A percentile compares a stretch with the other conserved stretches of the same genome.
These are phyloP conservation scores for Seira ritae DNA, from an alignment of 2,888 invertebrate species.

Conservation along the genomic window DNA sequence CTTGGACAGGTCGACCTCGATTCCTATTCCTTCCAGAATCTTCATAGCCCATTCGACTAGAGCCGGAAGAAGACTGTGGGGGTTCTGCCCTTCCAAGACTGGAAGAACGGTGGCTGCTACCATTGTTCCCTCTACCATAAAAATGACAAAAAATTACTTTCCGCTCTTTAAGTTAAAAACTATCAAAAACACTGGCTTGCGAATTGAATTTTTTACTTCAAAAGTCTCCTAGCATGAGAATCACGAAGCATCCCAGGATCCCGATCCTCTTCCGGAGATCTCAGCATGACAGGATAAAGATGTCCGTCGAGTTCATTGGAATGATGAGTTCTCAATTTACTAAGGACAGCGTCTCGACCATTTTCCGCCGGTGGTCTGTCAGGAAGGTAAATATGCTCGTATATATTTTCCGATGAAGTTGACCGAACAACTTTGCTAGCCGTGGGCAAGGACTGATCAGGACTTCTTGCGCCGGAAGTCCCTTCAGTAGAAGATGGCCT, in stretches of 20 bases:
- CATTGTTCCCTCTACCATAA: slow-evolving; percentile 29
- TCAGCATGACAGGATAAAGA: background rate
- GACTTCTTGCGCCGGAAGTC: background rate
- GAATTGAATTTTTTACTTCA: slow-evolving; percentile 31
- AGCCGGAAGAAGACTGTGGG: slow-evolving; percentile 48
- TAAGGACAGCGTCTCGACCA: background rate
- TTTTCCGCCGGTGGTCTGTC: slow-evolving; percentile 25
- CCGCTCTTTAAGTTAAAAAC: too few species aligned
- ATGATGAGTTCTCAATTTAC: too few species aligned
- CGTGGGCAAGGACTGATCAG: background rate
- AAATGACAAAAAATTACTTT: too few species aligned
- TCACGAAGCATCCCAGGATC: slow-evolving; percentile 19
- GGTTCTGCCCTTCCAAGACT: slow-evolving; percentile 52
- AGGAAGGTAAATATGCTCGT: slow-evolving; percentile 70
- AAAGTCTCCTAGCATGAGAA: slow-evolving; percentile 32
- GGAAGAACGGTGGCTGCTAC: slow-evolving; percentile 54
- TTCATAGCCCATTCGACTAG: slow-evolving; percentile 38
- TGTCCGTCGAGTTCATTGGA: too few species aligned
- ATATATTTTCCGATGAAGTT: slow-evolving; percentile 67
- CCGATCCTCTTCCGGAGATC: slow-evolving; percentile 37
- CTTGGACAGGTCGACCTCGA: slow-evolving; percentile 10
- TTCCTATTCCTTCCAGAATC: slow-evolving; percentile 31
- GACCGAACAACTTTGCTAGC: slow-evolving; percentile 10
- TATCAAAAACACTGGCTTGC: too few species aligned
- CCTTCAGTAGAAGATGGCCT: background rate